Conservation (phyloP, 2,113 vertebrate species). For the Ellobius talpinus region DNA sequence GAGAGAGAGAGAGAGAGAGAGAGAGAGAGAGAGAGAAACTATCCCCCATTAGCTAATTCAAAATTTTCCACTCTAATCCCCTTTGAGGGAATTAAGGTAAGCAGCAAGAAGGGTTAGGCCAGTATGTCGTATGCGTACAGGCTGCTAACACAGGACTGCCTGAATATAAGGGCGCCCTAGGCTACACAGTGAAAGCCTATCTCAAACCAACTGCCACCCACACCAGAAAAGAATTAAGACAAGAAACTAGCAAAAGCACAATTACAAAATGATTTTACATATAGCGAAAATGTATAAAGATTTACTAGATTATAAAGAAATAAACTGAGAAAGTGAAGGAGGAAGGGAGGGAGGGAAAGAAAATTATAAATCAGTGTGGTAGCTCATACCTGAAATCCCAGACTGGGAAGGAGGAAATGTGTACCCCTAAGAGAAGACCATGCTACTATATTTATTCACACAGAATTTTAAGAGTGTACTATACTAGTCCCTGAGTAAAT, state of each 20-base stretch:
- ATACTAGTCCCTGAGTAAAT: not conserved
- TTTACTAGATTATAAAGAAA: conserved; percentile 52
- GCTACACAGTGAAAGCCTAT: not conserved
- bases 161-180: not conserved
- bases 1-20: too few relatives aligned
- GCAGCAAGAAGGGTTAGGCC: too few relatives aligned
- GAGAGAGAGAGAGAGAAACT: not conserved
- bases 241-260: conserved; percentile 5
- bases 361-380: too few relatives aligned
- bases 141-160: too few relatives aligned
- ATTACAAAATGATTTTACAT: conserved; percentile 31
- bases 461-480: conserved; percentile 4
- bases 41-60: not conserved
- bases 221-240: not conserved
- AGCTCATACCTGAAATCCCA: not conserved
- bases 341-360: not conserved
- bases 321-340: not conserved
- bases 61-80: not conserved
- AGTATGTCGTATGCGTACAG: not conserved
- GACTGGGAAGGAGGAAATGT: not conserved
- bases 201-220: not conserved
- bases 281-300: conserved; percentile 26
- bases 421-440: not conserved
- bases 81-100: not conserved
- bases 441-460: conserved; percentile 16